A percentile compares a stretch with the other conserved stretches of the same genome.
Conservation (phyloP, 2,113 vertebrate genomes). For the Grallaria varia region DNA sequence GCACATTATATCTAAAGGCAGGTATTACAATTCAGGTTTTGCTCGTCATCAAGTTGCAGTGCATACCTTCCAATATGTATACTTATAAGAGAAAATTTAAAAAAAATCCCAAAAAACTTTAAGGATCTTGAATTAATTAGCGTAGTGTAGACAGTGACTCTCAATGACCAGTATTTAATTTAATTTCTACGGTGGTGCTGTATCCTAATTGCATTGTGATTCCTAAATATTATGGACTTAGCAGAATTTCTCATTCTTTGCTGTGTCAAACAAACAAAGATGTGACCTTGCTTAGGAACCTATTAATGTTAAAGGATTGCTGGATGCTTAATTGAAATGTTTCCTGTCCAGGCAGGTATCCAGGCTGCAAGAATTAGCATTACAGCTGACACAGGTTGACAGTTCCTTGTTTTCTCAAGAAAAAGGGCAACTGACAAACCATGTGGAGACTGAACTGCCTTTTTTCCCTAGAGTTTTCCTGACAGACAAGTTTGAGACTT, state of each 20-base stretch:
- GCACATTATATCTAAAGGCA: neutral
- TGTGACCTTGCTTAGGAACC: neutral
- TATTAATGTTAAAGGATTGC: neutral
- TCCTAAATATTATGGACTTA: neutral
- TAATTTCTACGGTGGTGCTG: neutral
- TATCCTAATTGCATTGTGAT: neutral
- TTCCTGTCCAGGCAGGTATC: neutral
- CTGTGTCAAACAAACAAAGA: neutral
- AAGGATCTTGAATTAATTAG: neutral
- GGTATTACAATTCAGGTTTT: neutral
- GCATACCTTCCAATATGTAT: neutral
- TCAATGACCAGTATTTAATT: neutral
- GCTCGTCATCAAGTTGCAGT: neutral
- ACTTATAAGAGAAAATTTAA: neutral
- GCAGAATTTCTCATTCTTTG: neutral
- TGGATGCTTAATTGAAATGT: neutral
- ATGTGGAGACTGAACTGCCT: neutral
- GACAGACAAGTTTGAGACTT: neutral
- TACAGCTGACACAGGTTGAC: neutral
- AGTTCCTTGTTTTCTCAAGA: neutral
- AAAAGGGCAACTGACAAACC: neutral
- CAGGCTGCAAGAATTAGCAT: neutral
- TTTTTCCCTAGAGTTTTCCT: neutral
- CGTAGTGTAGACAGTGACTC: neutral
- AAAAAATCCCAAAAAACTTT: neutral